Evolutionary conservation across 2,888 invertebrate species (phyloP).

Genomic region (Serripes groenlandicus): DNA sequence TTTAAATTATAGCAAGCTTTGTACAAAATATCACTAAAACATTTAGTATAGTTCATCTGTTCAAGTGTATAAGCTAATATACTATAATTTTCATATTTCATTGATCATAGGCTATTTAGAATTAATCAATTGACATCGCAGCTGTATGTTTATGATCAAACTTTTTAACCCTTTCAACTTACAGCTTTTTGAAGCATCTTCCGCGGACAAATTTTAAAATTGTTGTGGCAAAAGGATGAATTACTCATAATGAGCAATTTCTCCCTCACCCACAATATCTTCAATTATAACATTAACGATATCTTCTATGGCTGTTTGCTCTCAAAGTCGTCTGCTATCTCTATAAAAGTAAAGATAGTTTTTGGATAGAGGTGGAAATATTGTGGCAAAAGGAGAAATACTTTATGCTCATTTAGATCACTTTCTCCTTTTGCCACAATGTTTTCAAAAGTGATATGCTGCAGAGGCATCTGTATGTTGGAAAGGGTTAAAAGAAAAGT

Average conservation of each 20-base stretch:
- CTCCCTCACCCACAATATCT: background rate
- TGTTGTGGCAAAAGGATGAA: background rate
- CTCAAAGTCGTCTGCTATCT: background rate
- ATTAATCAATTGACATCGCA: too few relatives aligned
- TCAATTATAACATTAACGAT: background rate
- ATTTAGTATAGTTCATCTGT: too few relatives aligned
- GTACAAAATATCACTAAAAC: too few relatives aligned
- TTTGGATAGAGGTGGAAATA: background rate
- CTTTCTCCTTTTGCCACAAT: background rate
- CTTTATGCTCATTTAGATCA: background rate
- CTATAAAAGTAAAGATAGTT: background rate
- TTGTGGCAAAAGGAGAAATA: background rate
- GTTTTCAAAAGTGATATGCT: background rate
- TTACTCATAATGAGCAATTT: background rate
- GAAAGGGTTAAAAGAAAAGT: too few relatives aligned
- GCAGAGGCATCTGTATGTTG: too few relatives aligned
- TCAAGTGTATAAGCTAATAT: too few relatives aligned
- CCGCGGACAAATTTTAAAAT: background rate
- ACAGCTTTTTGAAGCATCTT: background rate
- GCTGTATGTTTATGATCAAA: background rate
- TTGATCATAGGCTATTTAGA: too few relatives aligned
- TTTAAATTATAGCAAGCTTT: too few relatives aligned
- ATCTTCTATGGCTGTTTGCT: background rate
- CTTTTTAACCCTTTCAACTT: background rate
- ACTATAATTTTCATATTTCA: too few relatives aligned